Percentiles rank a stretch among this genome's conserved stretches.
These are phyloP conservation scores for Lithobates pipiens DNA, from an alignment of 2,797 vertebrate genomes.

Conservation along the genomic window DNA sequence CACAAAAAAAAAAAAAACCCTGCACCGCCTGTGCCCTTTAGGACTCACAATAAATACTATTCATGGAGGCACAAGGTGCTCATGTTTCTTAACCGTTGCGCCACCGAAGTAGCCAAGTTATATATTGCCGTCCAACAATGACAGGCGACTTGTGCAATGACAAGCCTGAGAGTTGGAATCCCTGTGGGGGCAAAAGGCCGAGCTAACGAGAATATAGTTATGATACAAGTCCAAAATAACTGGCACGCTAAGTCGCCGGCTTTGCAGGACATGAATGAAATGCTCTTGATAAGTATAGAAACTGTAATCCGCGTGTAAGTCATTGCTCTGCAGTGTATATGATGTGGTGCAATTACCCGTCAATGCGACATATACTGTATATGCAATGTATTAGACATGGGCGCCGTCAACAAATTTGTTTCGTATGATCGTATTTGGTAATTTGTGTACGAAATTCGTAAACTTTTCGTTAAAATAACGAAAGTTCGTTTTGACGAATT, in stretches of 20 bases:
- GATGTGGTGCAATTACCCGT: too few relatives aligned
- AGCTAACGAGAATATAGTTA: conserved; percentile 21
- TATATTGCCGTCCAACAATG: conserved; percentile 16
- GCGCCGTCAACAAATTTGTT: too few relatives aligned
- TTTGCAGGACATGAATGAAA: neutral
- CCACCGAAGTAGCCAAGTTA: conserved; percentile 4
- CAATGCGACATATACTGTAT: too few relatives aligned
- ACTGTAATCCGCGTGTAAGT: neutral
- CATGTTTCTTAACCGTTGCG: conserved; percentile 55
- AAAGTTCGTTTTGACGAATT: too few relatives aligned
- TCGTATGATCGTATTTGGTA: too few relatives aligned
- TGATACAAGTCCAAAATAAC: neutral
- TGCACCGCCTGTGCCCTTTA: conserved; percentile 53
- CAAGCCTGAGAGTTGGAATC: conserved; percentile 20
- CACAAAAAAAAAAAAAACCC: conserved; percentile 10
- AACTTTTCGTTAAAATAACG: too few relatives aligned
- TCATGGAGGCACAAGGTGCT: conserved; percentile 8
- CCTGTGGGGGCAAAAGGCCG: neutral
- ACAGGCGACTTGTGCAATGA: conserved; percentile 28
- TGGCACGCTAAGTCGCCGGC: neutral
- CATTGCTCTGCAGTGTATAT: neutral
- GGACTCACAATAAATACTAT: conserved; percentile 45
- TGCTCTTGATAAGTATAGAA: neutral
- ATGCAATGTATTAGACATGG: too few relatives aligned
- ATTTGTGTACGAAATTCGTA: too few relatives aligned